phyloP scores from a whole-genome alignment of 1,140 invertebrate species.

The Bradysia coprophila region DNA sequence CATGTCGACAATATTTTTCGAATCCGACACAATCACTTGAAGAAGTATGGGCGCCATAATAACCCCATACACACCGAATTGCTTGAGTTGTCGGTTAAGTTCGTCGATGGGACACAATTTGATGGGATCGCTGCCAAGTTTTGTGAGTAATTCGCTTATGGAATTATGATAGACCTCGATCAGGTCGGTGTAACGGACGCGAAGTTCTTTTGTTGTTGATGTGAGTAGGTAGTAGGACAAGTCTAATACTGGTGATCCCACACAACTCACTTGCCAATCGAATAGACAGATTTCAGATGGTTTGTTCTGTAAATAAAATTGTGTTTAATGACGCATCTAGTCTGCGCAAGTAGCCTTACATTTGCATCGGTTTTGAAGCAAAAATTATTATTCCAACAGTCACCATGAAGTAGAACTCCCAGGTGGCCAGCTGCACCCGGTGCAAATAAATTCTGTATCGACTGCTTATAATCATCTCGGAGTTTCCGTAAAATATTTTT shows the following conservation, averaged over 20 bases:
- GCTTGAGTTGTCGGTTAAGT: conserved; percentile 10
- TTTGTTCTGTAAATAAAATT: too few relatives aligned
- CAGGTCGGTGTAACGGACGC: conserved; percentile 24
- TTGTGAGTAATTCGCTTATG: conserved; percentile 17
- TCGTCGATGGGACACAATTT: conserved; percentile 13
- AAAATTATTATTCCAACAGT: conserved; percentile 11
- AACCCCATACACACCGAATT: conserved; percentile 11
- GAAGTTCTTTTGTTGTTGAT: conserved; percentile 27
- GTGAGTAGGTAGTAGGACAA: conserved; percentile 35
- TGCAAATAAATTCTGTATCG: too few relatives aligned
- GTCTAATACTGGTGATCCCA: conserved; percentile 34
- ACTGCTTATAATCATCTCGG: not conserved
- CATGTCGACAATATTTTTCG: not conserved
- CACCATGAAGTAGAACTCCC: conserved; percentile 6
- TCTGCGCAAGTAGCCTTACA: not conserved
- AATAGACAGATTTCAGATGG: conserved; percentile 25
- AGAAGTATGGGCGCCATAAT: not conserved
- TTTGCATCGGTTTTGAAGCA: not conserved
- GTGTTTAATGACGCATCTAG: too few relatives aligned
- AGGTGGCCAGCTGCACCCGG: not conserved
- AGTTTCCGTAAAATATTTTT: not conserved
- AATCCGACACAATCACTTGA: not conserved
- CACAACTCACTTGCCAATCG: conserved; percentile 34
- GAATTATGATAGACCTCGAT: conserved; percentile 32
- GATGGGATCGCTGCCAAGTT: conserved; percentile 6